Conservation (phyloP, 2,113 vertebrate species). For the Hyperopisus bebe region DNA sequence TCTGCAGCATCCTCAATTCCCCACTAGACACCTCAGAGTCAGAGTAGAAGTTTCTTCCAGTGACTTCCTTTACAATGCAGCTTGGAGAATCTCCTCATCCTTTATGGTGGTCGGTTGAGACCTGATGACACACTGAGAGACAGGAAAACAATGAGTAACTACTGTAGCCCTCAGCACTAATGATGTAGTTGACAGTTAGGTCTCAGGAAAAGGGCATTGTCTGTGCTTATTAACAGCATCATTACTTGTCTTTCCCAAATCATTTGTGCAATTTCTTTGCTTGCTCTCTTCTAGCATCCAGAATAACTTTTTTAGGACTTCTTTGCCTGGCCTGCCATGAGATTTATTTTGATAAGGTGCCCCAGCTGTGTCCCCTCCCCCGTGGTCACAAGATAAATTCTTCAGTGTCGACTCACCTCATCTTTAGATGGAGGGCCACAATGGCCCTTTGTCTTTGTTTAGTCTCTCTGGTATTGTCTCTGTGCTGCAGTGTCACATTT, state of each 20-base stretch:
- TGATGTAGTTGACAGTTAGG: not conserved
- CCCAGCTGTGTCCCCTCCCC: slow-evolving; percentile 13
- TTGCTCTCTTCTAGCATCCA: not conserved
- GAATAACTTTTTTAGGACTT: not conserved
- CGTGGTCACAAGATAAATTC: slow-evolving; percentile 9
- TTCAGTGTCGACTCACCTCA: not conserved
- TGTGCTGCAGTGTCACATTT: not conserved
- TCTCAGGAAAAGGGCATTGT: not conserved
- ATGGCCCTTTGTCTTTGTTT: slow-evolving; percentile 1
- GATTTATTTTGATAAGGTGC: not conserved
- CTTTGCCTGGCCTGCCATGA: not conserved
- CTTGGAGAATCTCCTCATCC: not conserved
- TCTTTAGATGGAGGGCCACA: not conserved
- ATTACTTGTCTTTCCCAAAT: not conserved
- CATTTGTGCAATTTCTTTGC: not conserved
- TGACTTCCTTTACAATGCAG: not conserved
- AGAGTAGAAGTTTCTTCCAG: not conserved
- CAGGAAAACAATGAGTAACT: not conserved
- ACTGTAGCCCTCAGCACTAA: not conserved
- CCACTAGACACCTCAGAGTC: not conserved
- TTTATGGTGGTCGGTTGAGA: not conserved
- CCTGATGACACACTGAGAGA: not conserved
- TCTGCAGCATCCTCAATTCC: not conserved
- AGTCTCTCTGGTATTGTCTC: not conserved
- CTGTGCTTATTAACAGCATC: not conserved